Evolutionary conservation across 2,888 invertebrate species (phyloP).

Genomic region (Emmelina monodactyla): DNA sequence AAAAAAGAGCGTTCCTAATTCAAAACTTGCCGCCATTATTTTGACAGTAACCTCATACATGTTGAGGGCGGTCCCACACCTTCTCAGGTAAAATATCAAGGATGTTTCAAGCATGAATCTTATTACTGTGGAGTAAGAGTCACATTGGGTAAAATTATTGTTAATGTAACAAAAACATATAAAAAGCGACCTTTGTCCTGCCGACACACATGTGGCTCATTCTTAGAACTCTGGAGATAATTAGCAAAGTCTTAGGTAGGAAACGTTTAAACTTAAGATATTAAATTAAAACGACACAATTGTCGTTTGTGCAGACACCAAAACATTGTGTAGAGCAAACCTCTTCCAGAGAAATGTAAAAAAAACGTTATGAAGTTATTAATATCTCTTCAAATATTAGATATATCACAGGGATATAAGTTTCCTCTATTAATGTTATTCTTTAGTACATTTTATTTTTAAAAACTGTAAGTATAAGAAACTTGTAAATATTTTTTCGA

Average conservation of each 20-base stretch:
- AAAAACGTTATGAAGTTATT: too few species aligned
- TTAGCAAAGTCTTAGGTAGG: neutral
- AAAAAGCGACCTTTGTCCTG: constrained; percentile 4
- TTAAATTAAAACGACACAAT: too few species aligned
- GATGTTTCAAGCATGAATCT: neutral
- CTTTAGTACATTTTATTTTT: too few species aligned
- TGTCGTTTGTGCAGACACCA: too few species aligned
- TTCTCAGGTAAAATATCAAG: neutral
- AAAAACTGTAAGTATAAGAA: too few species aligned
- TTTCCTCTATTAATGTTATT: too few species aligned
- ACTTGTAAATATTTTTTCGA: too few species aligned
- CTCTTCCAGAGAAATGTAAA: too few species aligned
- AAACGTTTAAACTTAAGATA: too few species aligned
- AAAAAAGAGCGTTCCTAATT: neutral
- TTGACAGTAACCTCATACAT: constrained; percentile 1
- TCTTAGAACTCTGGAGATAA: constrained; percentile 3
- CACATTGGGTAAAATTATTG: neutral
- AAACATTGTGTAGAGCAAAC: too few species aligned
- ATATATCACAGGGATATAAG: too few species aligned
- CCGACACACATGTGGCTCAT: constrained; percentile 4
- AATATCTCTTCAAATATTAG: too few species aligned
- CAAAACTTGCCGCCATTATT: constrained; percentile 1
- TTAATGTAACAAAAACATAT: neutral
- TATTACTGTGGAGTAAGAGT: neutral
- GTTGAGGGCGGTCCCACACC: neutral